These are phyloP conservation scores for Lasius fuliginosus DNA, from an alignment of 2,888 invertebrate species.

Conservation along the genomic window DNA sequence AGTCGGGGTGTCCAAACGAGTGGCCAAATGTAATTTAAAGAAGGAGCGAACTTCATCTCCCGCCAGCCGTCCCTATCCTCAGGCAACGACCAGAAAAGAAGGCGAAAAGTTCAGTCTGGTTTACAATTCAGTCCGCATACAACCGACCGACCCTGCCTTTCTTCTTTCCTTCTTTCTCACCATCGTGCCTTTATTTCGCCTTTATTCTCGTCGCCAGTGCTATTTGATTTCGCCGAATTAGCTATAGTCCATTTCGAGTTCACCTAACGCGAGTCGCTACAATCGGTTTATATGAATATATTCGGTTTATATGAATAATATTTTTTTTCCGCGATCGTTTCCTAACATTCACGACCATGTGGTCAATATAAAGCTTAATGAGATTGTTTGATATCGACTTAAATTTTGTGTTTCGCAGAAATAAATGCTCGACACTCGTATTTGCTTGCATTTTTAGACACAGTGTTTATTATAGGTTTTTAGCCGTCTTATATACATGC, in stretches of 20 bases:
- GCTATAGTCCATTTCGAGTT: slow-evolving; percentile 55
- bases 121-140: slow-evolving; percentile 84
- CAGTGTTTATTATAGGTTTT: not conserved
- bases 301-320: not conserved
- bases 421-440: not conserved
- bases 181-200: no score
- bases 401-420: not conserved
- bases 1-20: slow-evolving; percentile 79
- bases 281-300: slow-evolving; percentile 73
- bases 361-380: not conserved
- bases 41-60: slow-evolving; percentile 80
- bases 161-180: slow-evolving; percentile 40
- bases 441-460: not conserved
- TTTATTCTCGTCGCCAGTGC: slow-evolving; percentile 38
- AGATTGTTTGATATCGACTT: not conserved
- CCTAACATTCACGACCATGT: not conserved
- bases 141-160: slow-evolving; percentile 65
- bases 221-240: slow-evolving; percentile 76
- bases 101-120: slow-evolving; percentile 80
- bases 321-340: not conserved
- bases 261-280: slow-evolving; percentile 17
- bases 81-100: slow-evolving; percentile 79
- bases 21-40: slow-evolving; percentile 85
- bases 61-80: slow-evolving; percentile 64
- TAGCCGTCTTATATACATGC: not conserved